Evolutionary conservation across 2,113 vertebrate genomes (phyloP).

Genomic region (Blennius ocellaris): DNA sequence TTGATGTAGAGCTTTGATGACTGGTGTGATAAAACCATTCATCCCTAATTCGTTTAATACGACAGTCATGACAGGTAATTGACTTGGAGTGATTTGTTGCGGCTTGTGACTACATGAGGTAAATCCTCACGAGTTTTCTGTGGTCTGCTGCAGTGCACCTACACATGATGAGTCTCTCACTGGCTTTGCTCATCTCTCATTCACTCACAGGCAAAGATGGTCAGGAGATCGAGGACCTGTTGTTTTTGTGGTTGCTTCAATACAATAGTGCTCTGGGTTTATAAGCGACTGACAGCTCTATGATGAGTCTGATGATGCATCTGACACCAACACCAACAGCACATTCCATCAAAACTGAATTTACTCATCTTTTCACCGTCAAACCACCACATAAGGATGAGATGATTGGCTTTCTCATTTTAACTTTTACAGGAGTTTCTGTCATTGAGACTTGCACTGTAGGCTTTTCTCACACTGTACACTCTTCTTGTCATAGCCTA

Average conservation of each 20-base stretch:
- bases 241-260: constrained; percentile 49
- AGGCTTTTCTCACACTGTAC: too few species aligned
- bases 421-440: too few species aligned
- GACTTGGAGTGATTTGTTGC: constrained; percentile 3
- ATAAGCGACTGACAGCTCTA: too few species aligned
- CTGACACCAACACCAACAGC: too few species aligned
- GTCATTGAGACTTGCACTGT: too few species aligned
- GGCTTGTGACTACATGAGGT: neutral
- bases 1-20: constrained; percentile 1
- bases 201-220: neutral
- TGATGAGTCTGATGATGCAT: too few species aligned
- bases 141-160: neutral
- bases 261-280: too few species aligned
- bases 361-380: too few species aligned
- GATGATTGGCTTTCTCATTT: too few species aligned
- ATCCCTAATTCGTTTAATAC: constrained; percentile 20
- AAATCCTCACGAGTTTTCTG: neutral
- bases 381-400: too few species aligned
- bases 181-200: neutral
- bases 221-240: constrained; percentile 23
- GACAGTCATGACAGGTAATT: constrained; percentile 31
- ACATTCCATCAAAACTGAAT: too few species aligned
- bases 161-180: neutral
- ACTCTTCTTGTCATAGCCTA: too few species aligned
- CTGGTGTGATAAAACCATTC: constrained; percentile 1